Conservation (phyloP, 2,888 invertebrate species). For the Drosophila pseudotalamancana region DNA sequence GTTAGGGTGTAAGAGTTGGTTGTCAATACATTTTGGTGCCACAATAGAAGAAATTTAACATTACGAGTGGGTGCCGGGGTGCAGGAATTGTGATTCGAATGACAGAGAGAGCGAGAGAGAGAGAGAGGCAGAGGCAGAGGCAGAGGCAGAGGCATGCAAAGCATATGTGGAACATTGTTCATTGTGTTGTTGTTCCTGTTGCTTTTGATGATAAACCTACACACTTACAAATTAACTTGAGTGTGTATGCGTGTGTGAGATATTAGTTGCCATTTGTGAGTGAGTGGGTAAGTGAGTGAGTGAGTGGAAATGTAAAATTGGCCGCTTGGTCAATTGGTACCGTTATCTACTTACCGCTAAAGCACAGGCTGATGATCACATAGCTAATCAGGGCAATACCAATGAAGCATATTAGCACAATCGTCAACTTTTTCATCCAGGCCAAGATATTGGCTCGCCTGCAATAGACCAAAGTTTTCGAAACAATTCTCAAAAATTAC, state of each 20-base stretch:
- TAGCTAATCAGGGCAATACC: constrained; percentile 82
- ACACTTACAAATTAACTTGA: not conserved
- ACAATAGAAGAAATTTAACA: constrained; percentile 53
- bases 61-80: constrained; percentile 50
- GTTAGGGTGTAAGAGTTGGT: constrained; percentile 69
- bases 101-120: no score
- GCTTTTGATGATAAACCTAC: not conserved
- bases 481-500: no score
- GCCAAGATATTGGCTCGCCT: constrained; percentile 81
- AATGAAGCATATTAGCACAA: constrained; percentile 82
- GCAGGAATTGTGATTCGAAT: constrained; percentile 49
- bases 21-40: constrained; percentile 65
- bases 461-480: constrained; percentile 10
- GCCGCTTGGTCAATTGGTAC: not conserved
- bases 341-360: constrained; percentile 79
- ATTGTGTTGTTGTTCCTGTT: constrained; percentile 6
- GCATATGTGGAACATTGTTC: no score
- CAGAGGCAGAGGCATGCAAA: no score
- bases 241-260: not conserved
- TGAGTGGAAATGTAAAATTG: constrained; percentile 28
- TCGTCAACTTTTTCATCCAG: constrained; percentile 83
- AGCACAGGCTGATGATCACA: constrained; percentile 82
- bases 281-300: constrained; percentile 35
- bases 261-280: constrained; percentile 37
- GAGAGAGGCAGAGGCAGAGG: no score